These are phyloP conservation scores for Pangasius mekongensis DNA, from an alignment of 2,797 vertebrate genomes.

Conservation along the genomic window DNA sequence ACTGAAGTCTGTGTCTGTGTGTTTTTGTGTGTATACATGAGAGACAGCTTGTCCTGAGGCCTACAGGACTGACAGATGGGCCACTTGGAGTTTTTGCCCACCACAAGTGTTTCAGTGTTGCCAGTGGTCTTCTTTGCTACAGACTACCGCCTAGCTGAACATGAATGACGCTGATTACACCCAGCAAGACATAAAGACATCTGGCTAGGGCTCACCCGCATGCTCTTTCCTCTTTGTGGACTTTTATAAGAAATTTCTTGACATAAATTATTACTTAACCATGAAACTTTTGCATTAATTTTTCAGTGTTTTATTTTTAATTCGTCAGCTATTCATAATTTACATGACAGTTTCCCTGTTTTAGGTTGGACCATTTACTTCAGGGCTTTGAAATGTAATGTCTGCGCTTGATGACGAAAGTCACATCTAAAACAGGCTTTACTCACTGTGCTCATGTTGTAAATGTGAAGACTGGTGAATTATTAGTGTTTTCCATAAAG, in stretches of 20 bases:
- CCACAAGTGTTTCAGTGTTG: constrained; percentile 4
- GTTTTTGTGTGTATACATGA: constrained; percentile 12
- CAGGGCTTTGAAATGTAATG: constrained; percentile 59
- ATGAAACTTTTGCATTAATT: constrained; percentile 69
- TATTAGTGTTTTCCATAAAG: constrained; percentile 30
- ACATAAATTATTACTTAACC: constrained; percentile 71
- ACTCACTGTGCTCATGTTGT: constrained; percentile 52
- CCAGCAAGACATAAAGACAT: neutral
- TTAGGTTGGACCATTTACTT: constrained; percentile 62
- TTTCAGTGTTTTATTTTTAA: constrained; percentile 79
- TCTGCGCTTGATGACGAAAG: constrained; percentile 59
- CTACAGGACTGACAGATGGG: constrained; percentile 34
- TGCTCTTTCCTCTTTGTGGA: neutral
- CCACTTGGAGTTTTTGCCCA: constrained; percentile 25
- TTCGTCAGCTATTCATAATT: constrained; percentile 79
- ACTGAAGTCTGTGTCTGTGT: constrained; percentile 12
- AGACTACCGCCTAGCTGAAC: neutral
- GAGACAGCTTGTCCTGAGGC: constrained; percentile 31
- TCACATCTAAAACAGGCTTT: constrained; percentile 55
- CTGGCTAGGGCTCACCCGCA: constrained; percentile 2
- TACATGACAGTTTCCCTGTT: constrained; percentile 72
- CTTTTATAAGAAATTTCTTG: constrained; percentile 61
- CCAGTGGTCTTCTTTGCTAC: neutral
- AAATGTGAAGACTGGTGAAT: constrained; percentile 56
- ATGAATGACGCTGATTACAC: constrained; percentile 15